A percentile compares a stretch with the other conserved stretches of the same genome.
phyloP scores from a whole-genome alignment of 2,113 vertebrate species.

The Gallinago undulata region DNA sequence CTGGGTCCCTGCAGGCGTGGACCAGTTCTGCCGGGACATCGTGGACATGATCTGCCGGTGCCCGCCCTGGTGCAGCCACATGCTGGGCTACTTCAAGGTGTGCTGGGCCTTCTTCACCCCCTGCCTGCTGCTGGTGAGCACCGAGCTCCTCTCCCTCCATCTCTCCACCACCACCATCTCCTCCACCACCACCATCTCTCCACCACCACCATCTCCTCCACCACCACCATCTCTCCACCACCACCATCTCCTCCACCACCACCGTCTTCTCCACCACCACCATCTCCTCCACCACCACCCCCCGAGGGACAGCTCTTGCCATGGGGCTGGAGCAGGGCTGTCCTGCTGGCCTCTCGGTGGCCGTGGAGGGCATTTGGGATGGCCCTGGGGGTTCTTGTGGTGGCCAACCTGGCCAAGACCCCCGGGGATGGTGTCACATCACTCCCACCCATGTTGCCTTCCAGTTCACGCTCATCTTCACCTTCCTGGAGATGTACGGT shows the following conservation, averaged over 20 bases:
- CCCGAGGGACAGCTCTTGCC: not conserved
- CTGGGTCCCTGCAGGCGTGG: conserved; percentile 71
- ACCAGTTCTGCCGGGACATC: conserved; percentile 90
- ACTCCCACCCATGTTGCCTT: not conserved
- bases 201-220: too few species aligned
- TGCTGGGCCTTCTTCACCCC: conserved; percentile 92
- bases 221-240: too few species aligned
- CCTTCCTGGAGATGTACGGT: conserved; percentile 83
- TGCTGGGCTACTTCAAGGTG: conserved; percentile 87
- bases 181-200: not conserved
- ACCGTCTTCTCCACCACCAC: too few species aligned
- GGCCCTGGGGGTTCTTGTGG: not conserved
- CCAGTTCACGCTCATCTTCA: conserved; percentile 82
- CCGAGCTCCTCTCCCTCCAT: not conserved
- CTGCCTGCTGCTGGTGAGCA: conserved; percentile 85
- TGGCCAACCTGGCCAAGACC: not conserved
- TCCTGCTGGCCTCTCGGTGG: not conserved
- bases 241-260: too few species aligned
- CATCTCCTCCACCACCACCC: not conserved
- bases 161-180: not conserved
- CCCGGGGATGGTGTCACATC: rapidly evolving
- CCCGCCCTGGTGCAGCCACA: conserved; percentile 68
- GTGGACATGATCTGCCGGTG: conserved; percentile 90
- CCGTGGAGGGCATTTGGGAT: not conserved
- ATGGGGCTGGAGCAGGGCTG: not conserved